Conservation (phyloP, 2,888 invertebrate genomes). For the Eupithecia vulgata region DNA sequence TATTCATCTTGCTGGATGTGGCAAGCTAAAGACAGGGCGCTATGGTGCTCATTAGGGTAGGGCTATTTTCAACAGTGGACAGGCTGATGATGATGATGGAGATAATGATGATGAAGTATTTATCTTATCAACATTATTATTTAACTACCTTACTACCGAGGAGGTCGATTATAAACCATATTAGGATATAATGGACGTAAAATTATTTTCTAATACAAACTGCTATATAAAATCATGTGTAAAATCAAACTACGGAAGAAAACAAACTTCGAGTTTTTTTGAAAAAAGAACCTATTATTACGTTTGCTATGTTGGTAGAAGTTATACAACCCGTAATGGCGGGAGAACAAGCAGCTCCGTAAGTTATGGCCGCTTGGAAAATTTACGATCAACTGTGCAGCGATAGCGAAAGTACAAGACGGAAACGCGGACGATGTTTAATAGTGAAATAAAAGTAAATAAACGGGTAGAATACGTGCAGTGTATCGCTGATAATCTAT, state of each 20-base stretch:
- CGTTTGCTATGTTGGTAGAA: constrained; percentile 36
- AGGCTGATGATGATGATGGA: too few relatives aligned
- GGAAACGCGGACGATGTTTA: constrained; percentile 47
- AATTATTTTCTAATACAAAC: background rate
- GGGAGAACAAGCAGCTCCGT: constrained; percentile 40
- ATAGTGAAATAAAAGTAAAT: constrained; percentile 34
- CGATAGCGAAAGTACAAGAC: constrained; percentile 56
- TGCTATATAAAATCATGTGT: background rate
- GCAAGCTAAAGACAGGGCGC: too few relatives aligned
- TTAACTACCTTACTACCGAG: too few relatives aligned
- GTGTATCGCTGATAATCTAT: constrained; percentile 32
- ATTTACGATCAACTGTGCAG: constrained; percentile 53
- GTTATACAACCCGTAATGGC: constrained; percentile 46
- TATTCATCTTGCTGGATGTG: too few relatives aligned
- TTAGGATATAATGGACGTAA: background rate
- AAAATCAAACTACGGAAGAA: constrained; percentile 3
- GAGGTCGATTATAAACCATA: background rate
- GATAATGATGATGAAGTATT: too few relatives aligned
- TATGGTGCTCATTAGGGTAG: too few relatives aligned
- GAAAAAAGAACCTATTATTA: constrained; percentile 48
- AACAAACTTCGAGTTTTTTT: constrained; percentile 29
- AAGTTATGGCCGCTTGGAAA: constrained; percentile 49
- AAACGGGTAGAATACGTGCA: constrained; percentile 25
- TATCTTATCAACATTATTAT: too few relatives aligned
- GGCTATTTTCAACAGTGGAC: too few relatives aligned